Evolutionary conservation across 2,113 vertebrate genomes (phyloP).

Genomic region (Notarius lentiginosus): DNA sequence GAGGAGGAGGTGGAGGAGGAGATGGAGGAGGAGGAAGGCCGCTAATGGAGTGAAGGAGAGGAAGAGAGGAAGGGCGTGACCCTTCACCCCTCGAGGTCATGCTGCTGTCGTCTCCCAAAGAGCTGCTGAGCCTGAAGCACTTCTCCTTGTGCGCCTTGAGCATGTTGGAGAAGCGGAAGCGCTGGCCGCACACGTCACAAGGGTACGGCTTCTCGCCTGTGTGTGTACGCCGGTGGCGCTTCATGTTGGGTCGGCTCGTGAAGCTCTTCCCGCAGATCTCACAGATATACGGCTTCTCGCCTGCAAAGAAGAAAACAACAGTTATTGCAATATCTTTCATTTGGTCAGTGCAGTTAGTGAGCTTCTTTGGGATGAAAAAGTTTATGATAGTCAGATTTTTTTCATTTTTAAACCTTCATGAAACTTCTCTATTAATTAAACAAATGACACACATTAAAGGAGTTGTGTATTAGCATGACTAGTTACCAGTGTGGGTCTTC

Average conservation of each 20-base stretch:
- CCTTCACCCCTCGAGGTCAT: conserved; percentile 61
- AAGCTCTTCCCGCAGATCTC: conserved; percentile 98
- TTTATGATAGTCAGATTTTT: neutral
- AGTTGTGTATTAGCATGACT: neutral
- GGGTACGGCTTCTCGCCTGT: conserved; percentile 96
- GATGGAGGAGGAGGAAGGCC: conserved; percentile 74
- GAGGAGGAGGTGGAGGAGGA: conserved; percentile 68
- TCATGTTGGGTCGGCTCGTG: conserved; percentile 99
- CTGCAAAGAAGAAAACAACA: conserved; percentile 60
- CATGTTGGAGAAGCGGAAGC: conserved; percentile 99
- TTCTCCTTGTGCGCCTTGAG: conserved; percentile 97
- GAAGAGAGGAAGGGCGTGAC: conserved; percentile 66
- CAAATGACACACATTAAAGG: neutral
- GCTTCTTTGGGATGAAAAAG: neutral
- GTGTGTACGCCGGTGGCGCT: conserved; percentile 94
- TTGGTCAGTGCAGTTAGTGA: neutral
- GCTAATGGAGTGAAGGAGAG: conserved; percentile 72
- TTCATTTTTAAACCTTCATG: neutral
- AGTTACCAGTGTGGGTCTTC: conserved; percentile 82
- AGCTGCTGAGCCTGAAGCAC: conserved; percentile 88
- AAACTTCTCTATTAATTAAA: neutral
- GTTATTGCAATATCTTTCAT: neutral
- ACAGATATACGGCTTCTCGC: conserved; percentile 97
- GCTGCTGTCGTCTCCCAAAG: conserved; percentile 67
- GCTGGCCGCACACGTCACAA: conserved; percentile 91